These are phyloP conservation scores for Heteromyza rotundicornis DNA, from an alignment of 2,888 invertebrate genomes.

Conservation along the genomic window DNA sequence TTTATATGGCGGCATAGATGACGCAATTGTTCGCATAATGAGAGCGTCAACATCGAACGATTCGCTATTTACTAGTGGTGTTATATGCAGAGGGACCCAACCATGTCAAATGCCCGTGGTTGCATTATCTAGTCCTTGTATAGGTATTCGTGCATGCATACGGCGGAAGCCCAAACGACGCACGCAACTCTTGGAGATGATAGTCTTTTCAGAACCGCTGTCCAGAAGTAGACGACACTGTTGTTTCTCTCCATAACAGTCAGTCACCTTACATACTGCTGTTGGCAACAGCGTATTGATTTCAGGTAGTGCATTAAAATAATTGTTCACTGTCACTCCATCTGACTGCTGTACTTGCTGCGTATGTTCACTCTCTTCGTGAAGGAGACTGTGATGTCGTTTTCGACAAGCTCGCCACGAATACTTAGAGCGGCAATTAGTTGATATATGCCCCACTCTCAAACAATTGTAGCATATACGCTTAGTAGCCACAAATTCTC, in stretches of 20 bases:
- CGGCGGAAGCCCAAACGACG: neutral
- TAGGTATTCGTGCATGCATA: neutral
- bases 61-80: neutral
- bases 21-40: neutral
- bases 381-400: neutral
- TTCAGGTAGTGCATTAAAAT: neutral
- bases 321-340: neutral
- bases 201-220: neutral
- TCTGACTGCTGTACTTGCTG: neutral
- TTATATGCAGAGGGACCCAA: neutral
- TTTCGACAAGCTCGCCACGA: neutral
- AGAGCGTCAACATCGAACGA: neutral
- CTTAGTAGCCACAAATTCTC: no score
- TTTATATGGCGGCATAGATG: neutral
- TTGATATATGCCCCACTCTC: no score
- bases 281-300: neutral
- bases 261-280: neutral
- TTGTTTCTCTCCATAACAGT: neutral
- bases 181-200: neutral
- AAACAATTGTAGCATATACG: neutral
- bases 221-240: neutral
- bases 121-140: neutral
- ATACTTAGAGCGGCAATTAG: neutral
- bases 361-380: neutral
- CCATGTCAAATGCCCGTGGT: neutral